Evolutionary conservation across 2,888 invertebrate genomes (phyloP).

Genomic region (Nymphalis c-album): DNA sequence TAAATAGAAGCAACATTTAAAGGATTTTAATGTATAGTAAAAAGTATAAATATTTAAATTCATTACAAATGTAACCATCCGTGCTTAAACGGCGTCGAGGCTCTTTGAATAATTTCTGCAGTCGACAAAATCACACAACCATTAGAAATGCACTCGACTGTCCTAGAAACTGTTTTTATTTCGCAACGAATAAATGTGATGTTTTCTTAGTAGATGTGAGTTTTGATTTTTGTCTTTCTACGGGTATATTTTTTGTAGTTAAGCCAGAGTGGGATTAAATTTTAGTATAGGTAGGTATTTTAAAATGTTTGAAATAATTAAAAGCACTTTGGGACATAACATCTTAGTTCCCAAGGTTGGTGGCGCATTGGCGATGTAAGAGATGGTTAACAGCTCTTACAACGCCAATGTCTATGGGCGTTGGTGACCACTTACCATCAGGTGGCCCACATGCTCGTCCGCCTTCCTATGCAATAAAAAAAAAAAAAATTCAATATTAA

Average conservation of each 20-base stretch:
- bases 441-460: too few species aligned
- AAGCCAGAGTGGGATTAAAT: background rate
- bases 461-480: too few species aligned
- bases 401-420: too few species aligned
- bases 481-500: too few species aligned
- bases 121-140: conserved; percentile 29
- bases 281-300: too few species aligned
- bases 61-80: conserved; percentile 26
- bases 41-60: conserved; percentile 13
- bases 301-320: background rate
- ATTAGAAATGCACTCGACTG: conserved; percentile 27
- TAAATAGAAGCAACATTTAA: background rate
- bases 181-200: conserved; percentile 22
- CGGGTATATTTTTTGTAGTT: background rate
- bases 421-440: too few species aligned
- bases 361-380: too few species aligned
- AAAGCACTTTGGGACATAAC: too few species aligned
- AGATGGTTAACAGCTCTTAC: too few species aligned
- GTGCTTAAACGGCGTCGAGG: conserved; percentile 10
- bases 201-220: conserved; percentile 39
- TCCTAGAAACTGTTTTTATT: conserved; percentile 28
- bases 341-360: too few species aligned
- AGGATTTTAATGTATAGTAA: background rate
- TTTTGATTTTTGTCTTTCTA: conserved; percentile 19
- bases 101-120: conserved; percentile 24